These are phyloP conservation scores for Abscondita cerata DNA, from an alignment of 2,888 invertebrate genomes.

Conservation along the genomic window DNA sequence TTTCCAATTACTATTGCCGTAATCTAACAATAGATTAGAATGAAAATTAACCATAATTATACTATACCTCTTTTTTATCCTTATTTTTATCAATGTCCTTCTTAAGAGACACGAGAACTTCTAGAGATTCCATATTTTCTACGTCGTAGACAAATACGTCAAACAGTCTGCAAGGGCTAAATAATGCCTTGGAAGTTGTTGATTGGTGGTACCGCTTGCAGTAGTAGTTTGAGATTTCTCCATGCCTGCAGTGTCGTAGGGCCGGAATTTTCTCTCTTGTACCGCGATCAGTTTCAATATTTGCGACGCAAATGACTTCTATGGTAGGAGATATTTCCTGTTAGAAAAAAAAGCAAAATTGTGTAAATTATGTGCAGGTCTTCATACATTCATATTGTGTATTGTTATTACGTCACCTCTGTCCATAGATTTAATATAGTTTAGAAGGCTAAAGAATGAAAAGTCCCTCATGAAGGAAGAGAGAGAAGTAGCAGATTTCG, in stretches of 20 bases:
- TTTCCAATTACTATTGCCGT: constrained; percentile 85
- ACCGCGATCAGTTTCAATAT: constrained; percentile 91
- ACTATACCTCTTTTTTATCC: constrained; percentile 88
- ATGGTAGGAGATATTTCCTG: constrained; percentile 87
- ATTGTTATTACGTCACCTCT: no score
- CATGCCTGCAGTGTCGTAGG: constrained; percentile 96
- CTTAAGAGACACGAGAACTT: constrained; percentile 88
- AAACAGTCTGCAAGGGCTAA: constrained; percentile 90
- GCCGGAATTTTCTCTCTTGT: constrained; percentile 89
- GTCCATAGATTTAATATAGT: no score
- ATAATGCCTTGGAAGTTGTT: constrained; percentile 83
- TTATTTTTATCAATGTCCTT: constrained; percentile 95
- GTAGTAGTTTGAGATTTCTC: constrained; percentile 69
- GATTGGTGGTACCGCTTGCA: constrained; percentile 62
- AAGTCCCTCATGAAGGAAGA: no score
- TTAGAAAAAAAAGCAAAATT: not conserved
- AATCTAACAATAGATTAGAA: constrained; percentile 60
- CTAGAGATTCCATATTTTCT: constrained; percentile 85
- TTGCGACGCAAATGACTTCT: constrained; percentile 95
- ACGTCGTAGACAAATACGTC: constrained; percentile 92
- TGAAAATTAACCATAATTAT: not conserved
- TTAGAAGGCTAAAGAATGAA: no score
- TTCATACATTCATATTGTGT: no score
- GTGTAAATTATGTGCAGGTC: no score
- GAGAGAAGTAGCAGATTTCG: no score